A percentile compares a stretch with the other conserved stretches of the same genome.
Evolutionary conservation across 2,797 vertebrate species (phyloP).

Genomic region (Nothura maculosa): DNA sequence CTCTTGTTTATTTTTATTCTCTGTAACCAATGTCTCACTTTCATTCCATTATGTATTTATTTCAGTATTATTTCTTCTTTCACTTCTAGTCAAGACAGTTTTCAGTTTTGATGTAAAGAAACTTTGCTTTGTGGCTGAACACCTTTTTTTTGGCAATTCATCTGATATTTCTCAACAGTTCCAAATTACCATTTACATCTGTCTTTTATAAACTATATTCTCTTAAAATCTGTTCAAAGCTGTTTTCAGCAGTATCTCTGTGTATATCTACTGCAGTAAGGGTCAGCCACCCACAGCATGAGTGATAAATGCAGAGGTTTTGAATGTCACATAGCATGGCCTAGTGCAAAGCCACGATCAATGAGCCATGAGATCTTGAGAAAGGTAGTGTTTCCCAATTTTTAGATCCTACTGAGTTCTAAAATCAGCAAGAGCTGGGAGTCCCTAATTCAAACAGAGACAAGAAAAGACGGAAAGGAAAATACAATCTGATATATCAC

Average conservation of each 20-base stretch:
- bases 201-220: not conserved
- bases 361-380: not conserved
- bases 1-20: not conserved
- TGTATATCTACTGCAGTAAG: not conserved
- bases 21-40: not conserved
- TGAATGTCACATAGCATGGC: not conserved
- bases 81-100: not conserved
- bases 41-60: not conserved
- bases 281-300: not conserved
- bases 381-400: not conserved
- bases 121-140: not conserved
- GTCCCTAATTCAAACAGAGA: not conserved
- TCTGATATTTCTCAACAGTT: not conserved
- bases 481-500: not conserved
- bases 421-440: slow-evolving; percentile 6
- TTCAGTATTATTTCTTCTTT: not conserved
- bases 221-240: not conserved
- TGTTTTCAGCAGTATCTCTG: not conserved
- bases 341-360: not conserved
- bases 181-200: not conserved
- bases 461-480: slow-evolving; percentile 17
- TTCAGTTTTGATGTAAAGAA: not conserved
- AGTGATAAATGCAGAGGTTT: slow-evolving; percentile 1
- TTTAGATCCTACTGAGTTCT: slow-evolving; percentile 4
- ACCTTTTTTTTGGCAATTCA: accelerated